phyloP scores from a whole-genome alignment of 1,140 invertebrate species.

The Carcinoscorpius rotundicauda region DNA sequence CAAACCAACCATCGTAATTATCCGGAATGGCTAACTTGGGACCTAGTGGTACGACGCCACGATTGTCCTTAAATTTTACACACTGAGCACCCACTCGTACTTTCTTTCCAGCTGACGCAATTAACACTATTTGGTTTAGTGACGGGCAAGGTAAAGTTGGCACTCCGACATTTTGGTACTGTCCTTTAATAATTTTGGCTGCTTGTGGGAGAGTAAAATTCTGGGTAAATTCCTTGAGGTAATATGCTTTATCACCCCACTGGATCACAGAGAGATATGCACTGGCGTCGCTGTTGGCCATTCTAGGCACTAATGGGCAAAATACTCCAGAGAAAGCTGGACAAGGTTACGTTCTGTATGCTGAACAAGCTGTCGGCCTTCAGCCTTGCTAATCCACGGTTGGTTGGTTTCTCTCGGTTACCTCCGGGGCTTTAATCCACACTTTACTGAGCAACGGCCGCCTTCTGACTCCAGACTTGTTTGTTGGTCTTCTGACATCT shows the following conservation, averaged over 20 bases:
- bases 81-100: constrained; percentile 75
- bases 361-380: too few species aligned
- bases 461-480: too few species aligned
- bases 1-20: constrained; percentile 84
- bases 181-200: constrained; percentile 81
- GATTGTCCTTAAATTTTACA: constrained; percentile 77
- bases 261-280: constrained; percentile 34
- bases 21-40: constrained; percentile 77
- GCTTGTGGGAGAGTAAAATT: constrained; percentile 68
- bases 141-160: constrained; percentile 69
- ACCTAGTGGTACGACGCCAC: constrained; percentile 56
- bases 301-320: not conserved
- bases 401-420: too few species aligned
- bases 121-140: constrained; percentile 65
- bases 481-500: too few species aligned
- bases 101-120: constrained; percentile 65
- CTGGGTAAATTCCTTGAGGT: constrained; percentile 62
- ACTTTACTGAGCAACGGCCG: too few species aligned
- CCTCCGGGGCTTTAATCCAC: too few species aligned
- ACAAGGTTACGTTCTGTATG: too few species aligned
- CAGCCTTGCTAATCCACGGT: too few species aligned
- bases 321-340: too few species aligned
- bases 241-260: constrained; percentile 66
- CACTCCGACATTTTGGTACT: constrained; percentile 75
- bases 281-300: constrained; percentile 14